Conservation (phyloP, 2,888 invertebrate species). For the Mimachlamys varia region DNA sequence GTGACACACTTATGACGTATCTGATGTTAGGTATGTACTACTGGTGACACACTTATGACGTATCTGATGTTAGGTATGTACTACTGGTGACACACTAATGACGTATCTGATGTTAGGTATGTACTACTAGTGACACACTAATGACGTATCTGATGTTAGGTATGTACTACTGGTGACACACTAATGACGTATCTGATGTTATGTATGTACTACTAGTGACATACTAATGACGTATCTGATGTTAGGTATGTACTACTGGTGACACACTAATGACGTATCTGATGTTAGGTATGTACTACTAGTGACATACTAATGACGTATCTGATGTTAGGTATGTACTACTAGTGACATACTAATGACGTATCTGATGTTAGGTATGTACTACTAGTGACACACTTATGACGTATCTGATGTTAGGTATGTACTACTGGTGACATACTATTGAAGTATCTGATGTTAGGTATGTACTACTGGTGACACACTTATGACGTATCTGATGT, state of each 20-base stretch:
- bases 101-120: slow-evolving; percentile 34
- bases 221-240: no score
- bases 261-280: no score
- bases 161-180: background rate
- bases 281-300: slow-evolving; percentile 36
- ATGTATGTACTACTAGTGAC: slow-evolving; percentile 28
- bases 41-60: no score
- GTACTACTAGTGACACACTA: background rate
- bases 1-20: no score
- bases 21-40: slow-evolving; percentile 36
- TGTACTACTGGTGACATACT: background rate
- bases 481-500: no score
- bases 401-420: slow-evolving; percentile 32
- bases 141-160: background rate
- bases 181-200: no score
- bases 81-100: no score
- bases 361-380: slow-evolving; percentile 36
- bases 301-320: background rate
- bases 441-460: background rate
- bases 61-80: slow-evolving; percentile 36
- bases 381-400: background rate
- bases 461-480: slow-evolving; percentile 23
- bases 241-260: slow-evolving; percentile 37
- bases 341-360: background rate
- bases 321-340: slow-evolving; percentile 36